A percentile compares a stretch with the other conserved stretches of the same genome.
These are phyloP conservation scores for Noctilio leporinus DNA, from an alignment of 2,113 vertebrate species.

Conservation along the genomic window DNA sequence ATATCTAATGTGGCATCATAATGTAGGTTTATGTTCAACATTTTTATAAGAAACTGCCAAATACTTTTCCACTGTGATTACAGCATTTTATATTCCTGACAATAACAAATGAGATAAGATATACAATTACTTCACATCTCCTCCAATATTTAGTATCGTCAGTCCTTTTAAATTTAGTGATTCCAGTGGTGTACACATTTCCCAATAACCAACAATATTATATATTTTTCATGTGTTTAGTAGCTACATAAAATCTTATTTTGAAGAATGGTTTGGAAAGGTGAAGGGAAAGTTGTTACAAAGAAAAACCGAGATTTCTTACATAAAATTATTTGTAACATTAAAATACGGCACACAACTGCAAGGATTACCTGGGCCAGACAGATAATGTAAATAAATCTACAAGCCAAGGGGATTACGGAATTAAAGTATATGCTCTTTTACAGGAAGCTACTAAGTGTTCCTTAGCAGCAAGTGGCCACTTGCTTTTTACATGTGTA, in stretches of 20 bases:
- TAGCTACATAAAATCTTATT: not conserved
- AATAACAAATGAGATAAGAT: not conserved
- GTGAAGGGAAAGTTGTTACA: not conserved
- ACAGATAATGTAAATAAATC: not conserved
- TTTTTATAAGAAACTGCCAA: not conserved
- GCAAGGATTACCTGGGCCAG: not conserved
- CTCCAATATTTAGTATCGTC: not conserved
- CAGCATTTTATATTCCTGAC: not conserved
- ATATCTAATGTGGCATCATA: not conserved
- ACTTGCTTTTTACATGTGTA: not conserved
- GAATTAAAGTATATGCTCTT: not conserved
- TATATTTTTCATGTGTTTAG: not conserved
- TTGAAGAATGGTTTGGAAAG: not conserved
- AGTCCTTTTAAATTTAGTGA: not conserved
- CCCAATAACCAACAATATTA: not conserved
- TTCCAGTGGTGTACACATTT: not conserved
- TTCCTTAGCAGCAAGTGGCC: not conserved
- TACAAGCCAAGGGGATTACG: not conserved
- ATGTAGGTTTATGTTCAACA: not conserved
- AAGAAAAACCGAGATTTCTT: not conserved
- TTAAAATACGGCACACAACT: not conserved
- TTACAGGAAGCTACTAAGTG: not conserved
- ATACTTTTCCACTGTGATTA: not conserved
- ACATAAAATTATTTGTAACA: not conserved
- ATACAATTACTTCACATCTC: not conserved